phyloP scores from a whole-genome alignment of 1,140 invertebrate species.

The Cataglyphis hispanica region DNA sequence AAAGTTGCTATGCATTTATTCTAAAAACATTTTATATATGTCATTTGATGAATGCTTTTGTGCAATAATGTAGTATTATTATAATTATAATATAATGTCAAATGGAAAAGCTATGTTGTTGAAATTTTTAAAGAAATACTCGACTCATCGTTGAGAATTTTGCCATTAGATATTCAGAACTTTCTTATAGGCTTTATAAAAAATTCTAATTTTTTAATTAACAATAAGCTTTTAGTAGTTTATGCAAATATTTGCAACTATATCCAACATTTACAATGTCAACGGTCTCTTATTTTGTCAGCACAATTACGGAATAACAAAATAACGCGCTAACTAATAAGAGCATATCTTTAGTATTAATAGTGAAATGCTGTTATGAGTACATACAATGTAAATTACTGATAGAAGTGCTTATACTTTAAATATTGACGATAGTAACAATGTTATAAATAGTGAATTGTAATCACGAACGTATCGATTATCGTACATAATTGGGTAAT shows the following conservation, averaged over 20 bases:
- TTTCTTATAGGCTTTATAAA: not conserved
- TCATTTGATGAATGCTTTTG: not conserved
- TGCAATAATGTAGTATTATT: not conserved
- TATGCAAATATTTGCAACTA: not conserved
- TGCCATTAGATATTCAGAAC: not conserved
- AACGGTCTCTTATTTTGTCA: not conserved
- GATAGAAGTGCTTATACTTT: not conserved
- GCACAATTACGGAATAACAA: not conserved
- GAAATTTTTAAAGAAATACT: not conserved
- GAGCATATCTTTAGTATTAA: not conserved
- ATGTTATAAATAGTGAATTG: not conserved
- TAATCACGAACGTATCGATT: not conserved
- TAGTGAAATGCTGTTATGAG: not conserved
- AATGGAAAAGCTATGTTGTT: not conserved
- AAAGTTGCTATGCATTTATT: slow-evolving; percentile 3
- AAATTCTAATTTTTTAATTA: not conserved
- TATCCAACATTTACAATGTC: not conserved
- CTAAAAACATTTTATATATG: not conserved
- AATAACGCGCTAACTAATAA: not conserved
- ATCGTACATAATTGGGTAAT: not conserved
- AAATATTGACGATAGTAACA: not conserved
- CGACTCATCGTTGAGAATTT: not conserved
- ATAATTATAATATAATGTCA: slow-evolving; percentile 15
- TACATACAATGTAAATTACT: not conserved
- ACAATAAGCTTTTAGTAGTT: not conserved